These are phyloP conservation scores for Andrena cerasifolii DNA, from an alignment of 1,140 invertebrate genomes.

Conservation along the genomic window DNA sequence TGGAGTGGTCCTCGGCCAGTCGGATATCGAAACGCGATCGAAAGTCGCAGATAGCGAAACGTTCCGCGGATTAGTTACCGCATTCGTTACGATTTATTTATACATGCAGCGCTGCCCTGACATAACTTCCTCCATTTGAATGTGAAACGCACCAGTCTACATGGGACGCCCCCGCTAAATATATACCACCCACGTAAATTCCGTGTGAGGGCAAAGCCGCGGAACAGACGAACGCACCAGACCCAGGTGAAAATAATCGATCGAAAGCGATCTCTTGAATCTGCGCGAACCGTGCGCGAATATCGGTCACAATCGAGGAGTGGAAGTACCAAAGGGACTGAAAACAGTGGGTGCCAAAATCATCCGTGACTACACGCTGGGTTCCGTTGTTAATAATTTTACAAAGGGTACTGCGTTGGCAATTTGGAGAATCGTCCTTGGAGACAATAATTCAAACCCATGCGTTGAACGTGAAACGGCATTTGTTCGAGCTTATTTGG, in stretches of 20 bases:
- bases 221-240: constrained; percentile 30
- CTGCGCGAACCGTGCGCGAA: neutral
- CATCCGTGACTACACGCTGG: neutral
- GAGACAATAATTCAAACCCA: no score
- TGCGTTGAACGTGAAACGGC: no score
- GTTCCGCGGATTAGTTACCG: constrained; percentile 33
- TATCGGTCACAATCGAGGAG: neutral
- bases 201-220: constrained; percentile 45
- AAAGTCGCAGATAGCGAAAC: constrained; percentile 16
- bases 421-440: no score
- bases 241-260: constrained; percentile 50
- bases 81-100: constrained; percentile 46
- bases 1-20: neutral
- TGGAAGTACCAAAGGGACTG: no score
- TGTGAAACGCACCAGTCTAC: constrained; percentile 48
- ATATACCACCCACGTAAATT: constrained; percentile 55
- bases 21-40: neutral
- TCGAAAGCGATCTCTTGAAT: constrained; percentile 21
- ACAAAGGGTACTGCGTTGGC: no score
- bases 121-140: constrained; percentile 56
- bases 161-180: constrained; percentile 53
- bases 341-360: neutral
- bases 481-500: no score
- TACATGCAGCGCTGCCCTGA: constrained; percentile 45
- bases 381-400: no score